Conservation (phyloP, 2,888 invertebrate species). For the Melolontha melolontha region DNA sequence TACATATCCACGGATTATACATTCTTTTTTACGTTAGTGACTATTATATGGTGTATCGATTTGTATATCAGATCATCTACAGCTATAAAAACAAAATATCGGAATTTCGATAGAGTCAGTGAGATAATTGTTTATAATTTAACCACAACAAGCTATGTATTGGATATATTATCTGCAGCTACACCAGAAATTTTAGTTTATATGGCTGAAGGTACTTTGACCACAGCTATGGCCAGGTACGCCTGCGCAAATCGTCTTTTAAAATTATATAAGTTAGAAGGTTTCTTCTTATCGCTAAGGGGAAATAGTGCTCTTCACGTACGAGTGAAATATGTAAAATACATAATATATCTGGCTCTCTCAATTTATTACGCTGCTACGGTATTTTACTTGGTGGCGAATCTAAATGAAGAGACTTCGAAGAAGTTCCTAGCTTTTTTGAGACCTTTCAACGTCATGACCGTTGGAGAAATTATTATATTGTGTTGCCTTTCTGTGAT, state of each 20-base stretch:
- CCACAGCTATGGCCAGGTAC: conserved; percentile 22
- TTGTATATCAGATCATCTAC: conserved; percentile 51
- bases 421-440: conserved; percentile 5
- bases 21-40: conserved; percentile 35
- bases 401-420: not conserved
- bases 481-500: conserved; percentile 23
- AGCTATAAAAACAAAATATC: conserved; percentile 48
- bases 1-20: conserved; percentile 2
- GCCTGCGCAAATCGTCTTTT: conserved; percentile 46
- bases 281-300: conserved; percentile 24
- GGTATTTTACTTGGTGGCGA: conserved; percentile 19
- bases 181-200: conserved; percentile 47
- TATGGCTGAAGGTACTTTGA: conserved; percentile 39
- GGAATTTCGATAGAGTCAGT: conserved; percentile 40
- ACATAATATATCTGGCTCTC: conserved; percentile 23
- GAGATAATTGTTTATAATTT: conserved; percentile 43
- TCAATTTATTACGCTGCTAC: conserved; percentile 36
- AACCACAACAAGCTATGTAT: conserved; percentile 38
- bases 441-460: not conserved
- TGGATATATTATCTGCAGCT: conserved; percentile 48
- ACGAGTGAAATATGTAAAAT: conserved; percentile 32
- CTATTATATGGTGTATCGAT: conserved; percentile 48
- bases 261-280: conserved; percentile 49
- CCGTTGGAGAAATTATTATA: not conserved
- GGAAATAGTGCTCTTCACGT: conserved; percentile 12